Base-by-base conservation (phyloP, 2,113 vertebrate genomes). In the Labeo rohita region DNA sequence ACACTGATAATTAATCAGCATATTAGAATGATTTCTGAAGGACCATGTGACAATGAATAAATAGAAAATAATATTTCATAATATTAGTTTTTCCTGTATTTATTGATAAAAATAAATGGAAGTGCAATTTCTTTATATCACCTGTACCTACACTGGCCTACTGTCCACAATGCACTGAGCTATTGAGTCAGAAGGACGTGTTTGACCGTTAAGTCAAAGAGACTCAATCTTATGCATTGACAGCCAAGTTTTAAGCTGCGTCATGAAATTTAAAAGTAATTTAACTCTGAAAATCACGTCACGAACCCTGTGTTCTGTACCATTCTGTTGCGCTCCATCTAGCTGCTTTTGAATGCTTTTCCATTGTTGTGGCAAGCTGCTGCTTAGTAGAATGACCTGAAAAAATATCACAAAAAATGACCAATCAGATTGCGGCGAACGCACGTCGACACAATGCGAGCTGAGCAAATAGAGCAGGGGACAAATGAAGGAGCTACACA, bases 401-500 rank as follows among this genome's bases (percentile, higher is more conserved):
- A 50, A 83, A 70, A 36, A 28, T 21, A 52, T 28, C n/a, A 23
- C 18, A 80, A 36, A 47, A 81, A 63, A 43, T 18, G 43, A 70
- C 80, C 80, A 83, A 84, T 56, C 50, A 84, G 81, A 59, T 10
- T 9, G 18, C 7, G 1, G 49, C 65, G 7, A 68, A 65, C 8
- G 13, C 34, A 47, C n/a, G 8, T 45, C 18, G 56, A 61, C 52
- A 79, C 77, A 52, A 79, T 43, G 54, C 16, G 54, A 79, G 18
- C 77, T 23, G 77, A 59, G 56, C 54, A 21, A 52, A 52, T 50
- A 68, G 47, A 70, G 80, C 45, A 70, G 80, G 63, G 80, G 47
- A 70, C 80, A 70, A 70, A 52, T 82, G 80, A 82, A 82, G 80
- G 80, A 82, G 63, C 63, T 36, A 21, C 45, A 23, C 81, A 84